phyloP scores from a whole-genome alignment of 2,888 invertebrate species.

The Aporophyla lueneburgensis region DNA sequence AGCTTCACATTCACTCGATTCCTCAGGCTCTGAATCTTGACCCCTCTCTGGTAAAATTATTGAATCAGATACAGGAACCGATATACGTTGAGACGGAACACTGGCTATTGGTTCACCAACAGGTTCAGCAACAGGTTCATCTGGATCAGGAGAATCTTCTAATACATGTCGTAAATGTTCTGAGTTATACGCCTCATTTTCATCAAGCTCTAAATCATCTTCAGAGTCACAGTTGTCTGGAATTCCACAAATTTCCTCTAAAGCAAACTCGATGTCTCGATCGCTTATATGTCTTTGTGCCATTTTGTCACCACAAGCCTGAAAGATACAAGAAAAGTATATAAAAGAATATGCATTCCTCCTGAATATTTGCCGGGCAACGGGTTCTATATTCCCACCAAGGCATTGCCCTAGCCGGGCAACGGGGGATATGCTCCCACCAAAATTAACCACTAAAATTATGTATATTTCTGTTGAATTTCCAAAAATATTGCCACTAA shows the following conservation, averaged over 20 bases:
- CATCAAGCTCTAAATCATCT: slow-evolving; percentile 60
- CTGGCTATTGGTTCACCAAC: slow-evolving; percentile 36
- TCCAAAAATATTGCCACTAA: slow-evolving; percentile 32
- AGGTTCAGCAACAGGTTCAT: slow-evolving; percentile 32
- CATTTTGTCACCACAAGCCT: slow-evolving; percentile 28
- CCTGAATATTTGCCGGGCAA: slow-evolving; percentile 22
- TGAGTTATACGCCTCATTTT: slow-evolving; percentile 58
- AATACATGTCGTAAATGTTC: slow-evolving; percentile 53
- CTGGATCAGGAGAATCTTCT: slow-evolving; percentile 55
- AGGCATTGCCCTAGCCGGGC: slow-evolving; percentile 31
- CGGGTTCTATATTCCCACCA: slow-evolving; percentile 32
- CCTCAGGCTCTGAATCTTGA: slow-evolving; percentile 12
- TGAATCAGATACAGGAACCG: slow-evolving; percentile 6
- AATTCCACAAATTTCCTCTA: slow-evolving; percentile 48
- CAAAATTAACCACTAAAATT: slow-evolving; percentile 28
- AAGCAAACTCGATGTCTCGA: slow-evolving; percentile 31
- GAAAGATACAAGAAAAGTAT: slow-evolving; percentile 31
- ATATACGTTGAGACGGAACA: slow-evolving; percentile 10
- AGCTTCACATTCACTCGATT: slow-evolving; percentile 23
- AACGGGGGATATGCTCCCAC: slow-evolving; percentile 35
- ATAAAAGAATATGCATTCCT: slow-evolving; percentile 15
- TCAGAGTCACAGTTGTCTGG: slow-evolving; percentile 55
- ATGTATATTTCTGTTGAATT: slow-evolving; percentile 33
- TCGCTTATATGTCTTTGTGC: slow-evolving; percentile 16
- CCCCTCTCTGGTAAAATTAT: slow-evolving; percentile 8